Evolutionary conservation across 2,888 invertebrate species (phyloP).

Genomic region (Ochlodes sylvanus): DNA sequence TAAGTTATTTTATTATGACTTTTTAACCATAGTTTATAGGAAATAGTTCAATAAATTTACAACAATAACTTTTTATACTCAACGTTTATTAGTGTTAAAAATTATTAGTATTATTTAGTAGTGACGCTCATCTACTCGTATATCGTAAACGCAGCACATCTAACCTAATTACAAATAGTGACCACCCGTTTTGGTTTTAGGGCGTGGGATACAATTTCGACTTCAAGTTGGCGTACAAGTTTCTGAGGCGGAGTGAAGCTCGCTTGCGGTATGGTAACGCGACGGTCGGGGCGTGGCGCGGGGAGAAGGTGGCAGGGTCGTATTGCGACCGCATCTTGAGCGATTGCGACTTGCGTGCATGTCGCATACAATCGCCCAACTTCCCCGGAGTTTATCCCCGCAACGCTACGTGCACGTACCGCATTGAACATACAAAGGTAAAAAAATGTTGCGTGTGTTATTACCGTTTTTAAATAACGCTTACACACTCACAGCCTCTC

Average conservation of each 20-base stretch:
- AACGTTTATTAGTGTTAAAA: too few species aligned
- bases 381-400: slow-evolving; percentile 95
- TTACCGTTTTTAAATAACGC: too few species aligned
- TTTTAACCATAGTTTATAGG: too few species aligned
- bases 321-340: slow-evolving; percentile 93
- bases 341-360: slow-evolving; percentile 89
- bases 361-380: slow-evolving; percentile 94
- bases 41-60: too few species aligned
- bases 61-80: too few species aligned
- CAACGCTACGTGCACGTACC: slow-evolving; percentile 93
- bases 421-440: slow-evolving; percentile 87
- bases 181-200: slow-evolving; percentile 71
- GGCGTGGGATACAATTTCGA: slow-evolving; percentile 92
- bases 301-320: slow-evolving; percentile 89
- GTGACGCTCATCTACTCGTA: not conserved
- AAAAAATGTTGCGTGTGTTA: slow-evolving; percentile 39
- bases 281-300: slow-evolving; percentile 89
- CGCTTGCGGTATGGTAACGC: slow-evolving; percentile 91
- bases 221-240: slow-evolving; percentile 94
- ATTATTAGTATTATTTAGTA: too few species aligned
- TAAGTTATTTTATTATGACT: too few species aligned
- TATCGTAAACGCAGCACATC: too few species aligned
- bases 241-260: slow-evolving; percentile 90
- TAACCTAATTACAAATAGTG: slow-evolving; percentile 45
- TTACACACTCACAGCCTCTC: too few species aligned